Evolutionary conservation across 2,113 vertebrate genomes (phyloP), one percentile per base, ranked within the genome.

Genomic region (Melanocharis versteri): DNA sequence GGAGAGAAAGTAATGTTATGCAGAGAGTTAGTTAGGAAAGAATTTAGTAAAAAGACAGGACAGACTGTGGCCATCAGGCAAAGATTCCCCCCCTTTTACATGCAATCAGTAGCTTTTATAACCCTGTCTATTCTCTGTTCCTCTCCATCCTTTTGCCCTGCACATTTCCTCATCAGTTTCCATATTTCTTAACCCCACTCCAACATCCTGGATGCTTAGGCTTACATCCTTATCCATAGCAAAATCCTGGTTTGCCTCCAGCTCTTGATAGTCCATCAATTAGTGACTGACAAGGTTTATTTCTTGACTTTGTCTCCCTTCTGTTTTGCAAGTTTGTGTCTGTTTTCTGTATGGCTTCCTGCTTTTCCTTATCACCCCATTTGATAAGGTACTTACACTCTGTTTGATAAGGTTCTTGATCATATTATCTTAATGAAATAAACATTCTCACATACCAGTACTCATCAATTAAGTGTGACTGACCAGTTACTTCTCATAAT

Each of bases 181-280:
- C 15, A 7, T 60, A 45, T 39, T 30, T 53, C 33, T 69, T 22
- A 69, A 23, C 9, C 6, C 22, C 0, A 0, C 33, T 53, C 33
- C 15, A 45, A 23, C 6, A 60, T 33, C 22, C 45, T 33, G 53
- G 39, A 39, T 51, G 11, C 12, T 60, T 15, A 45, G 17, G 33
- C 15, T 69, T 69, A 19, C 18, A 45, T 13, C 15, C 12, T 39
- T 60, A 69, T 51, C 72, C 33, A 45, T 6, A 45, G 23, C 10
- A 60, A 60, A 69, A 69, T 69, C 19, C 54, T 51, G 39, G 9
- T 60, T 60, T 87, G 33, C 53, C 31, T 37, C 27, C 15, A 53
- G 45, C 15, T 77, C 54, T 51, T 69, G 39, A 28, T 28, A 61
- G 17, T 10, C 27, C 13, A 53, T 73, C 39, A 78, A 10, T 68